Conservation (phyloP, 2,888 invertebrate species). For the Apamea sordens region DNA sequence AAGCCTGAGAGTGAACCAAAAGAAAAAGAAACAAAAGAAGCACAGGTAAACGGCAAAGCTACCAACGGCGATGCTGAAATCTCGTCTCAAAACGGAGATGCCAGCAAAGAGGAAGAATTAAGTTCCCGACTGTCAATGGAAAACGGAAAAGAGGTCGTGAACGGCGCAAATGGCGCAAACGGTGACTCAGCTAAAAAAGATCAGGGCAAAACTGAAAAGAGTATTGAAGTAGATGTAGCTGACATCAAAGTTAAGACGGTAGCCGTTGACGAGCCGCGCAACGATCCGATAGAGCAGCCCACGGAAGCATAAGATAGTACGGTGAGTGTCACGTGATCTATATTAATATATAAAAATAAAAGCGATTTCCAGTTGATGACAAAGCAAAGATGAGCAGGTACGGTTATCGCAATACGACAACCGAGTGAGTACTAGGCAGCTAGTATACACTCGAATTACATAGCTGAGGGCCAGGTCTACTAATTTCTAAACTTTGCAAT, state of each 20-base stretch:
- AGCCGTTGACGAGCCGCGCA: conserved; percentile 85
- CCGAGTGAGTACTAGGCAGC: background rate
- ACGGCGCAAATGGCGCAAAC: conserved; percentile 77
- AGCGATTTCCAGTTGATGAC: background rate
- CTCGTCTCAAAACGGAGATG: conserved; percentile 80
- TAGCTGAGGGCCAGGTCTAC: background rate
- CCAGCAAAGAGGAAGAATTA: conserved; percentile 80
- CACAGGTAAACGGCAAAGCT: conserved; percentile 82
- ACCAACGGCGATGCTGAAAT: conserved; percentile 78
- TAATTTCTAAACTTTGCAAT: conserved; percentile 4
- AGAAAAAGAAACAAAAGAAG: conserved; percentile 76
- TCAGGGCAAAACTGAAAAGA: conserved; percentile 84
- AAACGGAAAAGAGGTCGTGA: conserved; percentile 79
- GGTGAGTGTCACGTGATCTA: conserved; percentile 73
- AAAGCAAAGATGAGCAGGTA: background rate
- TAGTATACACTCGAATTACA: background rate
- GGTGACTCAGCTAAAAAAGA: conserved; percentile 74
- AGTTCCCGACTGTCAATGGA: conserved; percentile 82
- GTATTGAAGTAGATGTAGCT: conserved; percentile 76
- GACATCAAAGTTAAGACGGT: conserved; percentile 91
- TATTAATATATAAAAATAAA: background rate
- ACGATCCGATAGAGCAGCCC: conserved; percentile 87
- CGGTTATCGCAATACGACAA: background rate
- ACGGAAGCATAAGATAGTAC: conserved; percentile 87
- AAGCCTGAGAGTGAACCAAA: conserved; percentile 71